Evolutionary conservation across 35 echinoderm and acorn worm species (phyloP).

Genomic region (Diadema setosum): DNA sequence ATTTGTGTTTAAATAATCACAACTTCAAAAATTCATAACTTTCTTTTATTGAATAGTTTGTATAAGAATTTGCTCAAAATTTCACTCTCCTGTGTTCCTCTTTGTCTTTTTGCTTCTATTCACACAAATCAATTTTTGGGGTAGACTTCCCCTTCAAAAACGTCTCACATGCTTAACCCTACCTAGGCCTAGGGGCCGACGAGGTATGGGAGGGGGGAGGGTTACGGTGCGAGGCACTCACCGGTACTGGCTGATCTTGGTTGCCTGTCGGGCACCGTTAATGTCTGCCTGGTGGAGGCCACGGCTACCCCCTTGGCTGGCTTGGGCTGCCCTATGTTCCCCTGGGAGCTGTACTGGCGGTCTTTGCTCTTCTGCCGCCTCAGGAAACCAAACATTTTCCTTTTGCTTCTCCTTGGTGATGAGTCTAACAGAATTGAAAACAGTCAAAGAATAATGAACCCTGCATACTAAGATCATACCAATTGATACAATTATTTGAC

Average conservation of each 20-base stretch:
- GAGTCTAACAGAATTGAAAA: slow-evolving; percentile 7
- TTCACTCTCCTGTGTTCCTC: too few species aligned
- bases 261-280: not conserved
- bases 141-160: too few species aligned
- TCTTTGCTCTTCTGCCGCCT: slow-evolving; percentile 25
- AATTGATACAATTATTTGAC: too few species aligned
- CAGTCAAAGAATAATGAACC: not conserved
- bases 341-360: slow-evolving; percentile 19
- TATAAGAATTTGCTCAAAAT: too few species aligned
- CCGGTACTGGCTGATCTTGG: slow-evolving; percentile 48
- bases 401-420: slow-evolving; percentile 49
- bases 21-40: too few species aligned
- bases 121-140: too few species aligned
- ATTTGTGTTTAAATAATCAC: too few species aligned
- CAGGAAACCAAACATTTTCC: slow-evolving; percentile 45
- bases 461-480: too few species aligned
- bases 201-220: not conserved
- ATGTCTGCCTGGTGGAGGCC: not conserved
- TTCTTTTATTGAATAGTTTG: too few species aligned
- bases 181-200: too few species aligned
- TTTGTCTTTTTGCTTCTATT: too few species aligned
- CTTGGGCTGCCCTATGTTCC: not conserved
- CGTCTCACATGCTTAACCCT: too few species aligned
- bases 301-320: not conserved
- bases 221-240: not conserved